Conservation (phyloP, 2,113 vertebrate species). For the Callionymus lyra region DNA sequence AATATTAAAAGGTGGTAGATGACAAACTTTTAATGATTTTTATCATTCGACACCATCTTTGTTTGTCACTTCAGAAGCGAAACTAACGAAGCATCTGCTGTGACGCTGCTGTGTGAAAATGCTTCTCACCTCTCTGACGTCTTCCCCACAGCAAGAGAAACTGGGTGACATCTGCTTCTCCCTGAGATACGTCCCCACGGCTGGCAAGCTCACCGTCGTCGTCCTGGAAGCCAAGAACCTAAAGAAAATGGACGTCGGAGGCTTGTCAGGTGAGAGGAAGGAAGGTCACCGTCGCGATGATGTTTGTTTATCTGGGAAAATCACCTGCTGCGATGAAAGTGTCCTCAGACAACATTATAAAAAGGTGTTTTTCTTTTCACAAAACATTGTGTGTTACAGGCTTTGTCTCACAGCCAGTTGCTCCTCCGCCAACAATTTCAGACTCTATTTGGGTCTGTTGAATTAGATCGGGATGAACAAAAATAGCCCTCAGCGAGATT, state of each 20-base stretch:
- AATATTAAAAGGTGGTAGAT: too few relatives aligned
- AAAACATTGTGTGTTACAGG: not conserved
- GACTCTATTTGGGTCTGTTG: too few relatives aligned
- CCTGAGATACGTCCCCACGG: conserved; percentile 93
- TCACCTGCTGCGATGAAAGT: too few relatives aligned
- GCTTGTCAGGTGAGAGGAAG: conserved; percentile 81
- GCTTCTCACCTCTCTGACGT: conserved; percentile 12
- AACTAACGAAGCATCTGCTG: conserved; percentile 15
- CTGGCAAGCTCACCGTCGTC: conserved; percentile 95
- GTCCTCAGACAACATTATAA: too few relatives aligned
- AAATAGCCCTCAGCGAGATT: too few relatives aligned
- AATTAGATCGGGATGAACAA: too few relatives aligned
- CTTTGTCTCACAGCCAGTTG: too few relatives aligned
- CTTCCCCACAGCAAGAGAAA: conserved; percentile 94
- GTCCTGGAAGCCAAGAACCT: conserved; percentile 96
- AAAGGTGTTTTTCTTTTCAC: not conserved
- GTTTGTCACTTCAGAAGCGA: too few relatives aligned
- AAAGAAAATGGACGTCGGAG: conserved; percentile 98
- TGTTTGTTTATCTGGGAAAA: conserved; percentile 1
- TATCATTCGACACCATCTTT: too few relatives aligned
- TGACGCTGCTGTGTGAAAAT: conserved; percentile 6
- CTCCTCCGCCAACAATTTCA: too few relatives aligned
- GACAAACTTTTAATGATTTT: too few relatives aligned
- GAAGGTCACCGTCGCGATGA: not conserved
- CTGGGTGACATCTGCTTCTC: conserved; percentile 98